Evolutionary conservation across 2,113 vertebrate genomes (phyloP), one percentile per base, ranked within the genome.

Genomic region (Nanorana parkeri): DNA sequence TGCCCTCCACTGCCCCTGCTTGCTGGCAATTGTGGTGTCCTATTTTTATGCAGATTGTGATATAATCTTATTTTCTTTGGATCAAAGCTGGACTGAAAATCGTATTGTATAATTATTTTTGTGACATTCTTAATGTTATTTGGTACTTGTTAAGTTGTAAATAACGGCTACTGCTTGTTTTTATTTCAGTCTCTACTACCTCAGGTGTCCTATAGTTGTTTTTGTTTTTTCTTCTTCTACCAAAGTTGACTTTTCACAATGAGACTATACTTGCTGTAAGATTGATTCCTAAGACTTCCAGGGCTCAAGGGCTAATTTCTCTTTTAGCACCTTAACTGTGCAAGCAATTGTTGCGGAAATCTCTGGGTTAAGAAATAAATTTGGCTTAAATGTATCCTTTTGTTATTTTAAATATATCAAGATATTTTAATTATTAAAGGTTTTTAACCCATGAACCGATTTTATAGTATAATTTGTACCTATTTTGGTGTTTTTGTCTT

Each of bases 161-260:
- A 95, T 94, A 93, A 94, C 78, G 90, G 94, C 93, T 95, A 93
- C 94, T 96, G 94, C 95, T 96, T 29, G 52, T 20, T 94, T 96
- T 95, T 95, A 95, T 95, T 95, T 93, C 95, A 94, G 87, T 95
- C 93, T 96, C 94, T 95, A 95, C 96, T 97, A 97, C 95, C 95
- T 97, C 96, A 96, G 95, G 95, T 96, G 93, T 94, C 95, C 93
- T 94, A 94, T 95, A 96, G 95, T 94, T 92, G 94, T 93, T 77
- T 65, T 55, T 52, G 17, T 64, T 64, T 77, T 47, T 76, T 75
- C 32, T 63, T 95, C 93, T 94, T 96, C 94, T 96, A 96, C 95
- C 95, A 96, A 96, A 96, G 95, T 95, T 95, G 93, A 94, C 93
- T 94, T 93, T 47, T 95, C 94, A 94, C 92, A 90, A 93, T 93